Base-by-base conservation (phyloP, 2,113 vertebrate species). In the Opisthocomus hoazin region DNA sequence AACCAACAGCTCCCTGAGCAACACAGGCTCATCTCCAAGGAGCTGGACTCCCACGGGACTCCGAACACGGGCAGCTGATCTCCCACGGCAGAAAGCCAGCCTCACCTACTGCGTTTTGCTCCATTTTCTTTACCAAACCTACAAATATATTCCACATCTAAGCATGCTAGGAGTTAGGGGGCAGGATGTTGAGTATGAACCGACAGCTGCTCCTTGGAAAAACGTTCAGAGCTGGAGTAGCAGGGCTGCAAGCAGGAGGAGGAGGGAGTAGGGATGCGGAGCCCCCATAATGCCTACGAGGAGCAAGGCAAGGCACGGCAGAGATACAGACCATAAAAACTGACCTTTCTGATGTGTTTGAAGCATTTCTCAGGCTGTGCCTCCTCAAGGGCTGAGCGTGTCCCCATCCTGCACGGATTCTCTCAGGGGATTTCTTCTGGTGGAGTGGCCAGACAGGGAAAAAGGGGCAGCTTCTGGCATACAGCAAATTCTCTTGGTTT, bases 371-470 rank as follows among this genome's bases (percentile, higher is more conserved):
- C 57, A 61, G 61, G 53, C 36, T 16, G 15, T 17, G 29, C 15
- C 24, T 78, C n/a, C 54, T 41, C 17, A 51, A 29, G 54, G 26
- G 10, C 36, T 57, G 24, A 29, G 34, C 0, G 0, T 13, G 10
- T 27, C 24, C 74, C 27, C 23, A 4, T 29, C 39, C 26, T 45
- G 17, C 27, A 11, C 37, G 39, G 29, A 21, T 61, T 61, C 39
- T 60, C 66, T 32, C 26, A 37, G 15, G 63, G 15, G 63, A 70
- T 41, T 51, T 43, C 27, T 76, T 53, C 41, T 4, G 73, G 41
- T 2, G 2, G 36, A 78, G 58, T 1, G 1, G 21, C 15, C 57
- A n/a, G n/a, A n/a, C 34, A 13, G 1, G 3, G 41, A 65, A n/a
- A 63, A 45, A 7, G 7, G 45, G 75, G 32, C 6, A 71, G 20